Base-by-base conservation (phyloP, 2,888 invertebrate genomes). In the Caenorhabditis sulstoni region DNA sequence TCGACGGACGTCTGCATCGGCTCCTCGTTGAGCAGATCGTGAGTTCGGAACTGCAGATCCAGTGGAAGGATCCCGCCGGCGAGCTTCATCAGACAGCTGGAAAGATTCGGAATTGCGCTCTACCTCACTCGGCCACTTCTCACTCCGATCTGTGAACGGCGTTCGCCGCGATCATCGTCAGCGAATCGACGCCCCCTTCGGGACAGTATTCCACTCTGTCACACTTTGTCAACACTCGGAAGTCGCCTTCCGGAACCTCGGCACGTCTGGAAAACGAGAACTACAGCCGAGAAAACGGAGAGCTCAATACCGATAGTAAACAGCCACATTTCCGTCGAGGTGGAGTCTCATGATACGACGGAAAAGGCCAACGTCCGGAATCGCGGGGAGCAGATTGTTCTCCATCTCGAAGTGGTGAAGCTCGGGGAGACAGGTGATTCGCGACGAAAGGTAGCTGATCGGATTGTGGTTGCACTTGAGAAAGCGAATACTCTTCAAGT, bases 81-180 rank as follows among this genome's bases (percentile, higher is more conserved):
- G 3, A 16, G 37, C 4, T 11, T 41, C 57, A 68, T 37, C 7
- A 35, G n/a, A 3, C n/a, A 44, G 55, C 37, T 45, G 53, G 29
- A 29, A 29, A 7, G 7, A 29, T 3, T 29, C 7, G 29, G 29
- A 29, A 29, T 3, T 29, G 29, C 29, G 29, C 29, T 29, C 29
- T 7, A 7, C 3, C 7, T 3, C 29, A 29, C n/a, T n/a, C n/a
- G n/a, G n/a, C n/a, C 29, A 29, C 3, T 3, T 29, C 71, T 53
- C 12, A 78, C 78, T 23, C 39, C 3, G 41, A 41, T 11, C 66
- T 53, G 47, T 78, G 65, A n/a, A 78, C 5, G 1, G 50, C 71
- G 57, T 71, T 66, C 2, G 78, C 66, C 1, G 78, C 71, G n/a
- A 71, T 71, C 0, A 44, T 57, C 12, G 14, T n/a, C 16, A 78